These are phyloP conservation scores for Trypoxylus dichotomus DNA, from an alignment of 1,140 invertebrate species.

Conservation along the genomic window DNA sequence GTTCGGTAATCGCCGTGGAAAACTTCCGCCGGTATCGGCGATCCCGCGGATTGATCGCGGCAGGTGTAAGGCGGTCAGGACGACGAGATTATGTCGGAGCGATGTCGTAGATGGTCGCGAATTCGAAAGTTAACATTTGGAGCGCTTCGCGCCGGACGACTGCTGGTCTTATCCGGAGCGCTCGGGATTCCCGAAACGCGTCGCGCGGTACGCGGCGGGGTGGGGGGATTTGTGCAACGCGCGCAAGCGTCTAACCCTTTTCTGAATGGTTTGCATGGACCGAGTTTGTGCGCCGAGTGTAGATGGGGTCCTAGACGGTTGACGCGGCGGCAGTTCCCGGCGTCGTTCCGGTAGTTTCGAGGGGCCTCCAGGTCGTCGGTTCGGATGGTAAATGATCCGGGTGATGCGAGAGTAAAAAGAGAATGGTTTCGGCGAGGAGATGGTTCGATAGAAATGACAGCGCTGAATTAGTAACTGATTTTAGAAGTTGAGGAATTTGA, in stretches of 20 bases:
- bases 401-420: too few species aligned
- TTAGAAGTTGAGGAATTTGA: too few species aligned
- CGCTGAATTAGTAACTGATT: too few species aligned
- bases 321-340: neutral
- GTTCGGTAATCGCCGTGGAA: neutral
- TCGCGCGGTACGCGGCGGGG: neutral
- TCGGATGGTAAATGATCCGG: neutral
- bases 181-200: neutral
- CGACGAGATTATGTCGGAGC: neutral
- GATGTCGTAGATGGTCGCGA: neutral
- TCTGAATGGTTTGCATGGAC: neutral
- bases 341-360: conserved; percentile 1
- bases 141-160: neutral
- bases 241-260: neutral
- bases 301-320: neutral
- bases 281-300: neutral
- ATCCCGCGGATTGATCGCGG: too few species aligned
- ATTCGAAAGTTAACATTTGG: neutral
- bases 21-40: neutral
- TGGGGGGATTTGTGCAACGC: neutral
- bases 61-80: neutral
- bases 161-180: neutral
- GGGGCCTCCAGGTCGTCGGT: neutral
- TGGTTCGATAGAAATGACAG: too few species aligned
- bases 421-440: too few species aligned